Conservation (phyloP, 1,140 invertebrate genomes). For the Gonioctena quinquepunctata region DNA sequence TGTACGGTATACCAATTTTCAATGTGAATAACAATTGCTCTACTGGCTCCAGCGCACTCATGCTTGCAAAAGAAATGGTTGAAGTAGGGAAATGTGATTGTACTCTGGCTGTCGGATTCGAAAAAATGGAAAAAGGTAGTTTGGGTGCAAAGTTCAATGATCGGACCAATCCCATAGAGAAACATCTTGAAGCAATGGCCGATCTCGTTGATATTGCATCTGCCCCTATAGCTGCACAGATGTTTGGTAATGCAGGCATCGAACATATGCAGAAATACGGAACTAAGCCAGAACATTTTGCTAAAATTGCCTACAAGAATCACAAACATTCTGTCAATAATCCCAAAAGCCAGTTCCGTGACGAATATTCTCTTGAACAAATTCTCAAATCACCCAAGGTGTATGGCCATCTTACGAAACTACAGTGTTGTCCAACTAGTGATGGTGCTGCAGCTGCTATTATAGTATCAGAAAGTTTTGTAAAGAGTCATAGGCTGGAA, state of each 20-base stretch:
- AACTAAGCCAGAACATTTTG: constrained; percentile 89
- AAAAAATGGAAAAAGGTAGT: constrained; percentile 96
- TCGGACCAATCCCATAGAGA: constrained; percentile 91
- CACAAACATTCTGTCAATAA: constrained; percentile 96
- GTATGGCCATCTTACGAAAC: constrained; percentile 88
- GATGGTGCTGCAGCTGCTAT: constrained; percentile 93
- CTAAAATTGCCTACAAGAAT: constrained; percentile 97
- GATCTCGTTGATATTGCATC: constrained; percentile 78
- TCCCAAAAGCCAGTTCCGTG: constrained; percentile 91
- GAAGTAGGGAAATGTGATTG: constrained; percentile 85
- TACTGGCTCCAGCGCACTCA: constrained; percentile 91
- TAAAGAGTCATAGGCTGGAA: constrained; percentile 79
- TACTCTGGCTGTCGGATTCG: constrained; percentile 92
- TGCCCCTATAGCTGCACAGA: constrained; percentile 88
- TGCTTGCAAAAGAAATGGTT: constrained; percentile 88
- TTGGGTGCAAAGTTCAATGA: constrained; percentile 81
- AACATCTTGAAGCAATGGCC: constrained; percentile 85
- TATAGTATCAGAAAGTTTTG: constrained; percentile 89
- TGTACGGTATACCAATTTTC: constrained; percentile 96
- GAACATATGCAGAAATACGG: constrained; percentile 99
- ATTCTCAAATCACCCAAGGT: constrained; percentile 84
- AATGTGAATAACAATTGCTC: constrained; percentile 99
- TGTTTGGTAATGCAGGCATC: constrained; percentile 94
- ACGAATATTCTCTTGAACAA: constrained; percentile 87
- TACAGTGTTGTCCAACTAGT: constrained; percentile 97